These are phyloP conservation scores for Zaprionus ornatus DNA, from an alignment of 1,140 invertebrate species.

Conservation along the genomic window DNA sequence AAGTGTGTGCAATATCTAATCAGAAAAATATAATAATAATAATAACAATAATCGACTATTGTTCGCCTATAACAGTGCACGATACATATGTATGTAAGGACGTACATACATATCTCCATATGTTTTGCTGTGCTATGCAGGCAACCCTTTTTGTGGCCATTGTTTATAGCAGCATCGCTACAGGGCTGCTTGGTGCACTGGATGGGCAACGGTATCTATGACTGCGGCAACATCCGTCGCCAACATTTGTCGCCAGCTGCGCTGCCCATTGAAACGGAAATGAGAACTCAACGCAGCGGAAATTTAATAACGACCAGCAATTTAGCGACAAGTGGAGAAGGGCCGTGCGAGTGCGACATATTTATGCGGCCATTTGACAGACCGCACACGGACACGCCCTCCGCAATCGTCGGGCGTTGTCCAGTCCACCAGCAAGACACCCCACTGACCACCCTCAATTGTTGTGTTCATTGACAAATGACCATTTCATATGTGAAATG, in stretches of 20 bases:
- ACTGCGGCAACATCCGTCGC: slow-evolving; percentile 66
- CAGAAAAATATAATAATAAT: slow-evolving; percentile 11
- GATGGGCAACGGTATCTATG: slow-evolving; percentile 53
- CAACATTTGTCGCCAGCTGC: slow-evolving; percentile 67
- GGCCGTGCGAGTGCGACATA: slow-evolving; percentile 54
- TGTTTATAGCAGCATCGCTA: slow-evolving; percentile 21
- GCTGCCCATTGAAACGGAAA: slow-evolving; percentile 78
- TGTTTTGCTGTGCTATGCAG: slow-evolving; percentile 3
- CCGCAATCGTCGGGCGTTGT: neutral
- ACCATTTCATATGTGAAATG: slow-evolving; percentile 81
- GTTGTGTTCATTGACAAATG: slow-evolving; percentile 77
- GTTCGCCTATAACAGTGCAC: slow-evolving; percentile 37
- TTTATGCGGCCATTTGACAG: slow-evolving; percentile 80
- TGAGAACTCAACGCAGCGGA: slow-evolving; percentile 80
- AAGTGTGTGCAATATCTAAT: slow-evolving; percentile 1
- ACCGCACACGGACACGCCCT: slow-evolving; percentile 41
- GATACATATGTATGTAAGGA: neutral
- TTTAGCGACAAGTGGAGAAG: slow-evolving; percentile 48
- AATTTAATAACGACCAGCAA: slow-evolving; percentile 81
- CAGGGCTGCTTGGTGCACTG: neutral
- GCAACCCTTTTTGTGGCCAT: slow-evolving; percentile 30
- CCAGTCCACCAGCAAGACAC: neutral
- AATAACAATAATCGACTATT: slow-evolving; percentile 73
- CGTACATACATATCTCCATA: slow-evolving; percentile 6
- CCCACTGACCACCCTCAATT: slow-evolving; percentile 56